Evolutionary conservation across 2,888 invertebrate genomes (phyloP).

Genomic region (Meghimatium bilineatum): DNA sequence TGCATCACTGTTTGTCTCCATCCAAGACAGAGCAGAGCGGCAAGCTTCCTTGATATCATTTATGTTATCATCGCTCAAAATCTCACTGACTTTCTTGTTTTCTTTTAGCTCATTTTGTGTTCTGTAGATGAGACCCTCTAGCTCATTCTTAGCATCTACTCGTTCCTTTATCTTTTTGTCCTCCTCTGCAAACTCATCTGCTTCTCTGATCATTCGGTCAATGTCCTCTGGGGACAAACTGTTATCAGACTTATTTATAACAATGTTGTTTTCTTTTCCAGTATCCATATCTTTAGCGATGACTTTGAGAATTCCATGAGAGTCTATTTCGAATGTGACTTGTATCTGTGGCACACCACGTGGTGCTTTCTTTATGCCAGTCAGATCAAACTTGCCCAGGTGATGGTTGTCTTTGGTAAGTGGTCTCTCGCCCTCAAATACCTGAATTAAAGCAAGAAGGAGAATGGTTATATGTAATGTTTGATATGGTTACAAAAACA

Average conservation of each 20-base stretch:
- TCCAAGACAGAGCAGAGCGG: slow-evolving; percentile 97
- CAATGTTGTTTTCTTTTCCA: slow-evolving; percentile 98
- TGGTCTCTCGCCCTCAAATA: slow-evolving; percentile 97
- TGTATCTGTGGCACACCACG: slow-evolving; percentile 78
- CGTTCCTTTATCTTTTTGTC: slow-evolving; percentile 90
- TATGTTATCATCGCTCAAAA: slow-evolving; percentile 91
- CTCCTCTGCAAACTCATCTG: slow-evolving; percentile 98
- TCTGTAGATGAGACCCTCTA: slow-evolving; percentile 95
- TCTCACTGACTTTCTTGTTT: slow-evolving; percentile 86
- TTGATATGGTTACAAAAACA: not conserved
- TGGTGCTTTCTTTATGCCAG: slow-evolving; percentile 91
- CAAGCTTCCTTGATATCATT: slow-evolving; percentile 93
- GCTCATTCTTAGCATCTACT: slow-evolving; percentile 96
- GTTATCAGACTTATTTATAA: slow-evolving; percentile 98
- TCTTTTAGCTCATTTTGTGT: slow-evolving; percentile 97
- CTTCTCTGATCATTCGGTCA: slow-evolving; percentile 98
- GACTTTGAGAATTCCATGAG: slow-evolving; percentile 79
- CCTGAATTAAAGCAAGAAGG: slow-evolving; percentile 80
- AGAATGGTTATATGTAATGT: not conserved
- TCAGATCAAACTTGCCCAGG: slow-evolving; percentile 97
- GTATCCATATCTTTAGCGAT: slow-evolving; percentile 99
- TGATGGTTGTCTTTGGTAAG: slow-evolving; percentile 99
- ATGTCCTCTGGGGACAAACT: slow-evolving; percentile 97
- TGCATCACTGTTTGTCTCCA: slow-evolving; percentile 94
- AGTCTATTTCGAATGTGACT: slow-evolving; percentile 80